Evolutionary conservation across 2,797 vertebrate genomes (phyloP), one percentile per base, ranked within the genome.

Genomic region (Florisuga fusca): DNA sequence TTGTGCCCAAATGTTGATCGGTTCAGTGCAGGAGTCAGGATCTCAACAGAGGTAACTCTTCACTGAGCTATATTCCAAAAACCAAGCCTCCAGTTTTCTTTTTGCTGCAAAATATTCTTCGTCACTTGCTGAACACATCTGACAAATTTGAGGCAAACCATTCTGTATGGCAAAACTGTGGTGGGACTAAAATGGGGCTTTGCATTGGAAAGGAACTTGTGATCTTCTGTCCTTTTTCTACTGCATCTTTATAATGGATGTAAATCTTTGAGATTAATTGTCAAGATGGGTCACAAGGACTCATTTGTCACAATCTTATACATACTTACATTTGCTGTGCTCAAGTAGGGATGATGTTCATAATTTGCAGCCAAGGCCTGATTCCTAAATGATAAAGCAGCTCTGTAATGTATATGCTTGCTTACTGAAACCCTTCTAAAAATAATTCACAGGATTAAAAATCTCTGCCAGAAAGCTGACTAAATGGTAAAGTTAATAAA

Each of bases 361-460:
- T 27, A 66, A 84, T 84, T 84, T 76, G 45, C 59, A 92, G 76
- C 66, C 67, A 50, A 84, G 38, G 8, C 21, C 91, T 69, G 54
- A 78, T 91, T 92, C 41, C 18, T 10, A 69, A 62, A 33, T 73
- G 75, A 58, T 66, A 96, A 87, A 81, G 29, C 31, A 68, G 34
- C 31, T 90, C 68, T 88, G 68, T 91, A 78, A 58, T 20, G 15
- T 20, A 16, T 43, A n/a, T 16, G 26, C 53, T 62, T 75, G 67
- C 58, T 68, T 75, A 33, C 69, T 29, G 59, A 66, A 87, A 81
- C 27, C 31, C 46, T 88, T 75, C 75, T 87, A 87, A 95, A 95
- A 93, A 76, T 90, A 86, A 84, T 84, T 73, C 66, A 9, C 27
- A 57, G 61, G 62, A 88, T 94, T 78, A 84, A 89, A 94, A 75